Percentiles rank a stretch among this genome's conserved stretches.
Evolutionary conservation across 2,888 invertebrate species (phyloP).

Genomic region (Prosopocoilus inquinatus): DNA sequence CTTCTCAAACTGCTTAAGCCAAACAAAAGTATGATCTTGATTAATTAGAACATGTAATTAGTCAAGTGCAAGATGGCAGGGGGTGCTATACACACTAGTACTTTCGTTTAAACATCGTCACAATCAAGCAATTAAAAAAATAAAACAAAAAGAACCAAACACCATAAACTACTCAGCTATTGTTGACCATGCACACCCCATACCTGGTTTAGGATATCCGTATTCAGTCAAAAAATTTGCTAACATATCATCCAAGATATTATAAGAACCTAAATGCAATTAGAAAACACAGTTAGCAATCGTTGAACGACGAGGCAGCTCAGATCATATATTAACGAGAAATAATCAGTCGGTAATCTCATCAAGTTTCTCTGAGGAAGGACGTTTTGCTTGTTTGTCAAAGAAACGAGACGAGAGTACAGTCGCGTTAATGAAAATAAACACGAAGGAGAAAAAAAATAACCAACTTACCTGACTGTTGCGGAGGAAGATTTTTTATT

Average conservation of each 20-base stretch:
- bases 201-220: constrained; percentile 41
- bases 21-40: neutral
- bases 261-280: constrained; percentile 34
- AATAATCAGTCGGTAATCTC: neutral
- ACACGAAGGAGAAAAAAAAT: too few relatives aligned
- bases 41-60: neutral
- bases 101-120: too few relatives aligned
- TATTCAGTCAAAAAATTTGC: constrained; percentile 41
- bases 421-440: neutral
- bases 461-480: constrained; percentile 33
- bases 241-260: constrained; percentile 43
- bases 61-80: constrained; percentile 24
- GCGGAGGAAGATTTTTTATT: constrained; percentile 32
- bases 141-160: constrained; percentile 11
- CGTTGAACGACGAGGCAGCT: too few relatives aligned
- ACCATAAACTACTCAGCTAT: constrained; percentile 15
- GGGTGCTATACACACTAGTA: constrained; percentile 22
- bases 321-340: too few relatives aligned
- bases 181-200: constrained; percentile 33
- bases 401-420: neutral
- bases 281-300: constrained; percentile 7
- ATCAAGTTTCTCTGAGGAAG: neutral
- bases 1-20: too few relatives aligned
- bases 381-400: neutral
- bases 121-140: neutral